Conservation (phyloP, 2,113 vertebrate species). For the Romanogobio albipinnatus region DNA sequence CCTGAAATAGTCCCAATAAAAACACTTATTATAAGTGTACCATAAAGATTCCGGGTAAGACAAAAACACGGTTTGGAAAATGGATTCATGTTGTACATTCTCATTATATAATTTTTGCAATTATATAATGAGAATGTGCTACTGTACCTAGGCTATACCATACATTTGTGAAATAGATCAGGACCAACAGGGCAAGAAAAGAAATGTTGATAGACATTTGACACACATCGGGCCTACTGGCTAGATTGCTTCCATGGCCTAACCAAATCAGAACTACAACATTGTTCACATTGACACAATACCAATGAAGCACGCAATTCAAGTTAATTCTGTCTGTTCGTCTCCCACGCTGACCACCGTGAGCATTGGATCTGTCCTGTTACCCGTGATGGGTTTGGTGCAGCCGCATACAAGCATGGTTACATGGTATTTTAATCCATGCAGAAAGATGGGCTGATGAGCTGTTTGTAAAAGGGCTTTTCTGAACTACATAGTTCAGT, state of each 20-base stretch:
- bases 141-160: no score
- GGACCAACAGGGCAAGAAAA: neutral
- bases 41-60: no score
- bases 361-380: conserved; percentile 24
- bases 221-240: neutral
- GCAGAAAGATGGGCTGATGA: conserved; percentile 41
- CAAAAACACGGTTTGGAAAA: no score
- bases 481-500: conserved; percentile 50
- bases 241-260: neutral
- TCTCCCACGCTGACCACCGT: neutral
- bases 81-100: no score
- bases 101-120: no score
- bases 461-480: conserved; percentile 54
- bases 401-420: conserved; percentile 49
- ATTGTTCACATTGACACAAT: neutral
- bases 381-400: conserved; percentile 39
- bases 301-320: neutral
- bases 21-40: no score
- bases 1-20: no score
- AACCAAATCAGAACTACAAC: neutral
- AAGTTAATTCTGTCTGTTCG: neutral
- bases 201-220: neutral
- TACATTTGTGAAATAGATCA: neutral
- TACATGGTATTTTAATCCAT: conserved; percentile 62
- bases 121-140: no score